Evolutionary conservation across 2,797 vertebrate species (phyloP), one percentile per base, ranked within the genome.

Genomic region (Sebastes minor): DNA sequence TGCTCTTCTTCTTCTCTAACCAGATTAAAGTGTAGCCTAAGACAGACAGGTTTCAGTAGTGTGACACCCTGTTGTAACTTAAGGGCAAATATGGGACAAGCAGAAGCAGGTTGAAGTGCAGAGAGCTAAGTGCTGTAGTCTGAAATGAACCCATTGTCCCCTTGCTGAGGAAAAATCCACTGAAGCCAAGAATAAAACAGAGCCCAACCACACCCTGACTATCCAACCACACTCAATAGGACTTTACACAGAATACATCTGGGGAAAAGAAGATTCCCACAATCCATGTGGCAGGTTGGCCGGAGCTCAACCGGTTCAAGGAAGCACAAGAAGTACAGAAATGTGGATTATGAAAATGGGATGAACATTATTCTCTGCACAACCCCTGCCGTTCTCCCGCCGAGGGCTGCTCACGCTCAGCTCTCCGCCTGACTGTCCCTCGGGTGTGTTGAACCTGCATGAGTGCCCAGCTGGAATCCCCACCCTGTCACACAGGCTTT

Each of bases 401-500:
- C 8, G n/a, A 74, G 65, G 42, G 30, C 56, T 13, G 69, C 69
- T 74, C 73, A 49, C 12, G 11, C 76, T 74, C 68, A 25, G 46
- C 71, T 57, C 56, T 57, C 53, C 1, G 61, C 57, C 68, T 73
- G 33, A 42, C 62, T 25, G 18, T 78, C 63, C 57, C 74, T 78
- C 14, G 1, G 46, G 46, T 49, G 49, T 35, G 76, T 28, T 49
- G 38, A 82, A 77, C 77, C 75, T 86, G 84, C 84, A 74, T 89
- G 86, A 85, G 79, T 52, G 32, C 78, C 82, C 71, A 27, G 74
- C 86, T 83, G 86, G 87, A 88, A 83, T 88, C 83, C 83, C 28
- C 14, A 20, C 49, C 64, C 71, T 20, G 72, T 72, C 79, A 71
- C 30, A 81, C 57, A 20, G 64, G 42, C 69, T 70, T 72, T 22